A percentile compares a stretch with the other conserved stretches of the same genome.
phyloP scores from a whole-genome alignment of 2,797 vertebrate species.

The Girardinus metallicus region DNA sequence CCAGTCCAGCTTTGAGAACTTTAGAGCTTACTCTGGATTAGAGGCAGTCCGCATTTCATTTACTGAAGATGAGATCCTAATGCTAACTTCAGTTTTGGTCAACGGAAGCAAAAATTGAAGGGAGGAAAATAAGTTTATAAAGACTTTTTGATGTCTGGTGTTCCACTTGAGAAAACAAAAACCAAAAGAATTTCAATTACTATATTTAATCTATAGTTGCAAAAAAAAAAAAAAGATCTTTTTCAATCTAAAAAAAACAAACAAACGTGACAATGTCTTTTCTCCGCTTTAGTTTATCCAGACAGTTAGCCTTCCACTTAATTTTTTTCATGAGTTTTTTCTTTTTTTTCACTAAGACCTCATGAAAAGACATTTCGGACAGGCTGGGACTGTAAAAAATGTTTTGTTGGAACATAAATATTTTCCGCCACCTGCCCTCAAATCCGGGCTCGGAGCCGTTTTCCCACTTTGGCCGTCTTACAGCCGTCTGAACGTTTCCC shows the following conservation, averaged over 20 bases:
- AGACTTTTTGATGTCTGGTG: neutral
- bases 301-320: neutral
- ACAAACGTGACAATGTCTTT: neutral
- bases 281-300: neutral
- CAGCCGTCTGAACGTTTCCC: slow-evolving; percentile 66
- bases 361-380: neutral
- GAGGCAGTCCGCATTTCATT: neutral
- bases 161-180: neutral
- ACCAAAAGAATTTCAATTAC: neutral
- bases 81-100: neutral
- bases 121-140: neutral
- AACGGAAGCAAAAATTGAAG: neutral
- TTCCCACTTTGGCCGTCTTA: slow-evolving; percentile 52
- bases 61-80: neutral
- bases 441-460: slow-evolving; percentile 31
- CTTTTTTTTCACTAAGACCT: too few species aligned
- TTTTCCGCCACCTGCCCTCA: slow-evolving; percentile 26
- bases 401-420: slow-evolving; percentile 3
- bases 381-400: neutral
- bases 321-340: neutral
- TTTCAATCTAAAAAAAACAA: too few species aligned
- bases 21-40: neutral
- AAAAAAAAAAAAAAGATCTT: neutral
- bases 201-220: neutral
- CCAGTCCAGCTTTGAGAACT: neutral